Evolutionary conservation across 2,113 vertebrate genomes (phyloP).

Genomic region (Ammospiza nelsoni): DNA sequence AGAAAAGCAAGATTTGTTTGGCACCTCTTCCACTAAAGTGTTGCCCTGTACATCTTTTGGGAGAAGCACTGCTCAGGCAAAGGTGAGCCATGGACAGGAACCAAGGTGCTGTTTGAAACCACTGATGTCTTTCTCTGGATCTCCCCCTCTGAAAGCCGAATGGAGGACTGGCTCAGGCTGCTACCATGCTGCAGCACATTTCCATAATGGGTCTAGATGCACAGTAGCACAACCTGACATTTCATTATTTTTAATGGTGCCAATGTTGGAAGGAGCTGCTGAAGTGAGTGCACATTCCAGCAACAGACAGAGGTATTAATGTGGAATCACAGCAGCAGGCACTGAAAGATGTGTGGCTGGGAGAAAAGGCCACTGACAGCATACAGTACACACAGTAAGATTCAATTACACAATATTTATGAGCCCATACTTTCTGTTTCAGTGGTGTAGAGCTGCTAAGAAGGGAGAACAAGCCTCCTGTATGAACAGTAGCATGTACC

Average conservation of each 20-base stretch:
- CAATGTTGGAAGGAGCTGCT: constrained; percentile 33
- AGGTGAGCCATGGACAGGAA: neutral
- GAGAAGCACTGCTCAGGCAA: neutral
- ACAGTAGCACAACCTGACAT: constrained; percentile 7
- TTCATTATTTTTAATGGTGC: constrained; percentile 48
- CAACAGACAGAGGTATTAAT: neutral
- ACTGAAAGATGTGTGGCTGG: constrained; percentile 1
- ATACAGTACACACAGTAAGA: neutral
- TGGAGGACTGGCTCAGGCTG: neutral
- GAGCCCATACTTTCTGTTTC: neutral
- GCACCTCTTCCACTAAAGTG: neutral
- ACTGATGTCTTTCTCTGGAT: neutral
- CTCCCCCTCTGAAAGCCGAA: neutral
- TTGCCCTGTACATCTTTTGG: neutral
- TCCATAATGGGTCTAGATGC: constrained; percentile 11
- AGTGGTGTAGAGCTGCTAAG: neutral
- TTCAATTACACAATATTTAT: constrained; percentile 31
- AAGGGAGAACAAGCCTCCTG: neutral
- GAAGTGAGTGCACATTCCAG: neutral
- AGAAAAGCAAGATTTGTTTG: neutral
- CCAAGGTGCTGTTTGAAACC: neutral
- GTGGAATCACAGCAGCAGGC: neutral
- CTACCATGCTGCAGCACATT: neutral
- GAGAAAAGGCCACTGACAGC: constrained; percentile 14
- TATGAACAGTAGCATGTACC: neutral